These are phyloP conservation scores for Lordiphosa collinella DNA, from an alignment of 1,140 invertebrate genomes.

Conservation along the genomic window DNA sequence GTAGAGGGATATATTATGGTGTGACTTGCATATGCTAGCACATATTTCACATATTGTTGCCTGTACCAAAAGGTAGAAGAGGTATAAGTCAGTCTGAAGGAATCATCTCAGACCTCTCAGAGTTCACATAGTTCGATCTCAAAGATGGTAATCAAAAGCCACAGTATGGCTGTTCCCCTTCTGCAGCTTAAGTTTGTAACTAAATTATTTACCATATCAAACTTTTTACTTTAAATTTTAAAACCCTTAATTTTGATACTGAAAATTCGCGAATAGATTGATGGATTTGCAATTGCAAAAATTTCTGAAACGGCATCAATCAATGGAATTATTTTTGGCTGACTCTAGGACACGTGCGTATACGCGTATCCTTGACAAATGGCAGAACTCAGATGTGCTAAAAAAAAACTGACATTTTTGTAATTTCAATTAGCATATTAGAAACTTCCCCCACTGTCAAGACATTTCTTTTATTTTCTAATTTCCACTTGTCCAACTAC, in stretches of 20 bases:
- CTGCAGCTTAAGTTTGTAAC: too few species aligned
- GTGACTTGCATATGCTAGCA: too few species aligned
- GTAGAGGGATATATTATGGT: constrained; percentile 5
- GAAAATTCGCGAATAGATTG: constrained; percentile 5
- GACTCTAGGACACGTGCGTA: background rate
- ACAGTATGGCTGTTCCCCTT: too few species aligned
- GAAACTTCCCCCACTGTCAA: background rate
- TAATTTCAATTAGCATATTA: constrained; percentile 11
- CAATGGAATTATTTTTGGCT: constrained; percentile 2
- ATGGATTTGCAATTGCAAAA: constrained; percentile 9
- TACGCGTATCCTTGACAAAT: constrained; percentile 1
- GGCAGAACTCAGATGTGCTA: constrained; percentile 6
- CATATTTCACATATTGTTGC: too few species aligned
- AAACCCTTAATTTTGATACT: background rate
- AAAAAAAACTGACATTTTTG: background rate
- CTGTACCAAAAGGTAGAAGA: too few species aligned
- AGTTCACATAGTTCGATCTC: too few species aligned
- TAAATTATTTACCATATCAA: too few species aligned
- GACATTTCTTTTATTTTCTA: constrained; percentile 6
- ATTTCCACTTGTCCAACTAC: constrained; percentile 18
- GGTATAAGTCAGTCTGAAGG: too few species aligned
- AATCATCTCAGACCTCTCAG: too few species aligned
- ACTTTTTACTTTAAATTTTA: too few species aligned
- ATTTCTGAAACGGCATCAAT: background rate
- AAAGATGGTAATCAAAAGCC: too few species aligned